Percentiles rank a stretch among this genome's conserved stretches.
Evolutionary conservation across 2,113 vertebrate genomes (phyloP).

Genomic region (Maccullochella peelii): DNA sequence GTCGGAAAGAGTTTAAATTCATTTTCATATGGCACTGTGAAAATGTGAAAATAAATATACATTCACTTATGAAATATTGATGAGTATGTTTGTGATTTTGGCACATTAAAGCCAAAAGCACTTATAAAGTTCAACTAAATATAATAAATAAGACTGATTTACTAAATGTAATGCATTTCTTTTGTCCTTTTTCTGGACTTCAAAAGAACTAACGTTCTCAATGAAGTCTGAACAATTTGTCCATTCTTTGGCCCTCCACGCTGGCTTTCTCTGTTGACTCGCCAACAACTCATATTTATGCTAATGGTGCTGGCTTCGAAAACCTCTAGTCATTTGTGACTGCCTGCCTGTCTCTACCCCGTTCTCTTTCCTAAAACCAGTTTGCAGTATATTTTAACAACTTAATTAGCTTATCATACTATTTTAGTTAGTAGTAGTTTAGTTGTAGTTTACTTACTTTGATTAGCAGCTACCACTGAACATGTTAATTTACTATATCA

Average conservation of each 20-base stretch:
- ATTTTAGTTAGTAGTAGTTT: not conserved
- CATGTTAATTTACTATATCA: not conserved
- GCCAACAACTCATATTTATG: not conserved
- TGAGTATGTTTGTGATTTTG: not conserved
- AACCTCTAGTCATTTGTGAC: not conserved
- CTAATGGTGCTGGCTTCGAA: not conserved
- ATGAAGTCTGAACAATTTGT: conserved; percentile 5
- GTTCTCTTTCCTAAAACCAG: not conserved
- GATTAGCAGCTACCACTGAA: not conserved
- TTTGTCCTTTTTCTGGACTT: no score
- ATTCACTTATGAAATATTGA: not conserved
- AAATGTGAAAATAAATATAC: not conserved
- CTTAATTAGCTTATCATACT: no score
- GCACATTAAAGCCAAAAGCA: not conserved
- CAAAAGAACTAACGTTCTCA: not conserved
- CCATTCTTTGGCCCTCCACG: not conserved
- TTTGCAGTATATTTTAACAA: not conserved
- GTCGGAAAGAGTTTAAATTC: not conserved
- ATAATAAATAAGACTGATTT: not conserved
- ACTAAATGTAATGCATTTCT: not conserved
- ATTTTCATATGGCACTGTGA: not conserved
- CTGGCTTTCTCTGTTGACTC: not conserved
- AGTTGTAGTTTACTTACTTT: not conserved
- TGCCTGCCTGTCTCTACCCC: not conserved
- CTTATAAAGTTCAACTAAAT: not conserved